Percentiles rank a stretch among this genome's conserved stretches.
phyloP scores from a whole-genome alignment of 2,797 vertebrate species.

The Bradypodion ventrale region DNA sequence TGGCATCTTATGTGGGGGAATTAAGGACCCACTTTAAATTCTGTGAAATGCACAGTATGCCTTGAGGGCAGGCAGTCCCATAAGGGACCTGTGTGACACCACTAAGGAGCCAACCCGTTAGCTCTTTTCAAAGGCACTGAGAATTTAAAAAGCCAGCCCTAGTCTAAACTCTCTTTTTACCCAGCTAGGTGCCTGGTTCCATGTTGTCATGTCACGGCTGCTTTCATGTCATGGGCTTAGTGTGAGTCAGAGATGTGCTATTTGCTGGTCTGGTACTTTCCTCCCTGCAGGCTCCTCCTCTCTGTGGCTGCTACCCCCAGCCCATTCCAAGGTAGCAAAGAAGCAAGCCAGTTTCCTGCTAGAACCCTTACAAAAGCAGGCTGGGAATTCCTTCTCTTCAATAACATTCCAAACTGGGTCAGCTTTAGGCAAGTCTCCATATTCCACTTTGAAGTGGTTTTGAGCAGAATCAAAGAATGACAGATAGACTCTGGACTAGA shows the following conservation, averaged over 20 bases:
- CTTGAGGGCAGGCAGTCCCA: neutral
- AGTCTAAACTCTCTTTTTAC: neutral
- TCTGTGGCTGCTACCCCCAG: constrained; percentile 5
- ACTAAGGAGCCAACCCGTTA: neutral
- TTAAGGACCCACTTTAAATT: constrained; percentile 5
- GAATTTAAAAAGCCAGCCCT: constrained; percentile 2
- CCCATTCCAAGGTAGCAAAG: constrained; percentile 36
- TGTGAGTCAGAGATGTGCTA: constrained; percentile 8
- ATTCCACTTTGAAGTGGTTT: neutral
- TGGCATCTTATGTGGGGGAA: constrained; percentile 11
- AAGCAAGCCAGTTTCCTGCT: constrained; percentile 17
- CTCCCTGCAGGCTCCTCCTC: neutral
- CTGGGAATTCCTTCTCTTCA: neutral
- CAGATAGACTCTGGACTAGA: neutral
- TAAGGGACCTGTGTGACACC: constrained; percentile 2
- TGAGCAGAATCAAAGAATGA: neutral
- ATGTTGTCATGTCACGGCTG: neutral
- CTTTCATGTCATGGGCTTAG: neutral
- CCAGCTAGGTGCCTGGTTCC: constrained; percentile 15
- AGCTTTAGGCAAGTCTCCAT: neutral
- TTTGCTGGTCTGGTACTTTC: constrained; percentile 12
- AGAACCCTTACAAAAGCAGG: constrained; percentile 27
- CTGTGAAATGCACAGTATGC: constrained; percentile 36
- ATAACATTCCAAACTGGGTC: constrained; percentile 9
- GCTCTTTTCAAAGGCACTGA: neutral